Percentiles rank a stretch among this genome's conserved stretches.
Conservation (phyloP, 2,113 vertebrate genomes). For the Rhinopithecus roxellana region DNA sequence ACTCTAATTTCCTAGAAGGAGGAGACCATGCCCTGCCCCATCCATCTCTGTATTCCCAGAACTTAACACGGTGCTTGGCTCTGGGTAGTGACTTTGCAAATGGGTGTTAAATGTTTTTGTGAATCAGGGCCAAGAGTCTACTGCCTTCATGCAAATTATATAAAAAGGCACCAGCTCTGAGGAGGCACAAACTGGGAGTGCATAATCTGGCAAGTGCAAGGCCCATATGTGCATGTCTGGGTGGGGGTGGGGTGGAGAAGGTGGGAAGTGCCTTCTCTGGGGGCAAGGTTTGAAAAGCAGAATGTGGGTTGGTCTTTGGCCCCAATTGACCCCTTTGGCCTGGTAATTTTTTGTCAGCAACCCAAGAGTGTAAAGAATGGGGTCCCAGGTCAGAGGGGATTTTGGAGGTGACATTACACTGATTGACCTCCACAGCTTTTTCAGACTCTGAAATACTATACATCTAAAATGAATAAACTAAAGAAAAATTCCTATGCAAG, state of each 20-base stretch:
- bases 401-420: not conserved
- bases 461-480: conserved; percentile 31
- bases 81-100: not conserved
- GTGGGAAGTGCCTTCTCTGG: not conserved
- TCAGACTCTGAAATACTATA: not conserved
- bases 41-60: not conserved
- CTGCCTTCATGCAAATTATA: not conserved
- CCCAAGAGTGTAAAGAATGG: not conserved
- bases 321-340: not conserved
- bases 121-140: not conserved
- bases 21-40: not conserved
- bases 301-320: not conserved
- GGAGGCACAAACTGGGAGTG: not conserved
- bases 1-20: not conserved
- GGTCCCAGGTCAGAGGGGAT: not conserved
- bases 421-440: not conserved
- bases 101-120: not conserved
- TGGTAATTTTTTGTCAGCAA: not conserved
- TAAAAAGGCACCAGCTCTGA: not conserved
- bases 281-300: not conserved
- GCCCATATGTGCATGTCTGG: too few species aligned
- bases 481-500: not conserved
- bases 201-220: not conserved
- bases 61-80: not conserved
- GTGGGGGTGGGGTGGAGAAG: fast-evolving